Evolutionary conservation across 2,888 invertebrate species (phyloP).

Genomic region (Melanotus villosus): DNA sequence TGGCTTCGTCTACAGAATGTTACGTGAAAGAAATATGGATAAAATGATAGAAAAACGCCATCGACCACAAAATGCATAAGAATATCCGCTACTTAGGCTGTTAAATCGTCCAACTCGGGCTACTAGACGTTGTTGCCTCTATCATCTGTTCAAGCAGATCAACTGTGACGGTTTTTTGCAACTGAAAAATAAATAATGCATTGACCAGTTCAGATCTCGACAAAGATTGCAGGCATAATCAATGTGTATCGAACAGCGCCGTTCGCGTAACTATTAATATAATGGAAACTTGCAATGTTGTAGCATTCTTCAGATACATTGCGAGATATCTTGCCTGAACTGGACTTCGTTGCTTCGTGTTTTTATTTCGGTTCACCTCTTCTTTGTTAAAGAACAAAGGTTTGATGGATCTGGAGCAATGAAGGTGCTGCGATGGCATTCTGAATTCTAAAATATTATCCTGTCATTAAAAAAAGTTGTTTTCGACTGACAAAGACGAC

Average conservation of each 20-base stretch:
- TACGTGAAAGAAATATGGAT: background rate
- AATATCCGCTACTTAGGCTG: slow-evolving; percentile 40
- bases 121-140: slow-evolving; percentile 37
- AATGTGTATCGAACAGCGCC: slow-evolving; percentile 52
- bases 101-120: slow-evolving; percentile 42
- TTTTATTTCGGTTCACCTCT: slow-evolving; percentile 23
- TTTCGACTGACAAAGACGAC: too few species aligned
- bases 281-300: slow-evolving; percentile 51
- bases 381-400: slow-evolving; percentile 35
- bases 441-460: background rate
- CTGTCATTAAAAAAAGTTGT: too few species aligned
- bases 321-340: slow-evolving; percentile 45
- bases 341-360: slow-evolving; percentile 31
- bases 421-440: background rate
- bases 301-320: slow-evolving; percentile 53
- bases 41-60: background rate
- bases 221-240: slow-evolving; percentile 50
- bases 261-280: slow-evolving; percentile 53
- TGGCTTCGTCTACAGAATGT: too few species aligned
- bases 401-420: slow-evolving; percentile 20
- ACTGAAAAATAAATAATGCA: slow-evolving; percentile 51
- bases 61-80: slow-evolving; percentile 28
- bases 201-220: slow-evolving; percentile 45
- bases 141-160: slow-evolving; percentile 40
- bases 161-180: slow-evolving; percentile 45